Percentiles rank a stretch among this genome's conserved stretches.
These are phyloP conservation scores for Cryptotermes secundus DNA, from an alignment of 1,140 invertebrate genomes.

Conservation along the genomic window DNA sequence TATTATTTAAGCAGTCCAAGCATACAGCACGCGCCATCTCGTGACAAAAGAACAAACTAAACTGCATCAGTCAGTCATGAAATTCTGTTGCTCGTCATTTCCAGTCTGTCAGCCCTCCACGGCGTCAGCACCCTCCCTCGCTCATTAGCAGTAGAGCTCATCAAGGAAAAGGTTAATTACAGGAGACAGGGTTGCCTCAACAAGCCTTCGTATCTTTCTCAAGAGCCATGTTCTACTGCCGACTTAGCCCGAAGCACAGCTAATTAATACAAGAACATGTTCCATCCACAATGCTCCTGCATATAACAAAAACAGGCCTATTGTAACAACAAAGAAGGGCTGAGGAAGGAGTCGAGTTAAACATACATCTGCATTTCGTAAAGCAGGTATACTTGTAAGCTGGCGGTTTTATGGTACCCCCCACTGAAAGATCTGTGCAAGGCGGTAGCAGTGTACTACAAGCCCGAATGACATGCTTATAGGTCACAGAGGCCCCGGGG, in stretches of 20 bases:
- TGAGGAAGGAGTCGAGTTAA: background rate
- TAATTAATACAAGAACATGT: constrained; percentile 1
- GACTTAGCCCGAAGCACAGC: background rate
- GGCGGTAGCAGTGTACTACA: background rate
- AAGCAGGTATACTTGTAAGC: background rate
- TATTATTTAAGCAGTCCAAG: too few relatives aligned
- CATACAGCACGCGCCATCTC: too few relatives aligned
- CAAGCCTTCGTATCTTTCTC: background rate
- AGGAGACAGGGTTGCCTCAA: background rate
- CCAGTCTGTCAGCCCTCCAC: background rate
- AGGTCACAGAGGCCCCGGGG: background rate
- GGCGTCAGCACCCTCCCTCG: background rate
- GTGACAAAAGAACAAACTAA: too few relatives aligned
- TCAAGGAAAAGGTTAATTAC: constrained; percentile 8
- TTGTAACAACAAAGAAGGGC: background rate
- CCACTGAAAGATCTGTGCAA: background rate
- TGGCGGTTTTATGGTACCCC: background rate
- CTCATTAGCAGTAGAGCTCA: background rate
- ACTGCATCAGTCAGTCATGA: too few relatives aligned
- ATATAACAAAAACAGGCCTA: background rate
- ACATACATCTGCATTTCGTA: background rate
- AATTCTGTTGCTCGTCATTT: too few relatives aligned
- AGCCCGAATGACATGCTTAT: background rate
- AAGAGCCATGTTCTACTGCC: background rate
- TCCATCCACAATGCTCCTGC: background rate